Conservation (phyloP, 37 sponge, comb jelly and placozoan species). For the Ephydatia muelleri region DNA sequence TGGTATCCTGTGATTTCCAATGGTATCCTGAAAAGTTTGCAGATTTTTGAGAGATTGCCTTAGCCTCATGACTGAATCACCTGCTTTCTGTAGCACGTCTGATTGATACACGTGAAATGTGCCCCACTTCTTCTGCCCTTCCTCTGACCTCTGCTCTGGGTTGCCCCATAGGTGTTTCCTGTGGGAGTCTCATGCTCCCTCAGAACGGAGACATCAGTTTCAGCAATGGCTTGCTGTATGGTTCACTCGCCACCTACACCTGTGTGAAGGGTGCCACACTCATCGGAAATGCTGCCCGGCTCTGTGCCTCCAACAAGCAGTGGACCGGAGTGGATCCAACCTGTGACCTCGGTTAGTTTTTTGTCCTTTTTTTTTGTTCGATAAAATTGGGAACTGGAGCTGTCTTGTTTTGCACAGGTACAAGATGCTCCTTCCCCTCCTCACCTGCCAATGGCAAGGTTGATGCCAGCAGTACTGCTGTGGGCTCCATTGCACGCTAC, state of each 20-base stretch:
- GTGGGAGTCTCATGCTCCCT: slow-evolving; percentile 6
- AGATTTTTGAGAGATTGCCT: too few species aligned
- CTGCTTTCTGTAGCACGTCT: too few species aligned
- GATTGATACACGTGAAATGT: too few species aligned
- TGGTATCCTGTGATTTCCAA: too few species aligned
- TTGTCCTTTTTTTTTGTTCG: too few species aligned
- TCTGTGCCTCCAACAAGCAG: slow-evolving; percentile 7
- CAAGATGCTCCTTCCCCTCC: neutral
- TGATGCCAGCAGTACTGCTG: neutral
- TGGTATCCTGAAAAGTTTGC: too few species aligned
- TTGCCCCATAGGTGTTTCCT: slow-evolving; percentile 6
- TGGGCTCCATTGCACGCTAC: slow-evolving; percentile 34
- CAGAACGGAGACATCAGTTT: slow-evolving; percentile 19
- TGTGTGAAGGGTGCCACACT: neutral
- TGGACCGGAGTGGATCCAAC: slow-evolving; percentile 25
- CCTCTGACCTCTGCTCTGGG: too few species aligned
- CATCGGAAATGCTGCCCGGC: neutral
- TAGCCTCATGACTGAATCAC: too few species aligned
- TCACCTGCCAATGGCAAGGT: slow-evolving; percentile 50
- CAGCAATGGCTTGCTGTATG: neutral
- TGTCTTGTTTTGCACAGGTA: too few species aligned
- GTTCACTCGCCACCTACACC: slow-evolving; percentile 21
- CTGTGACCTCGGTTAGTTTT: slow-evolving; percentile 10
- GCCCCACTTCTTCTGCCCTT: neutral
- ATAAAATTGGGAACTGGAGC: too few species aligned